phyloP scores from a whole-genome alignment of 2,888 invertebrate genomes.

The Drosophila paranaensis region DNA sequence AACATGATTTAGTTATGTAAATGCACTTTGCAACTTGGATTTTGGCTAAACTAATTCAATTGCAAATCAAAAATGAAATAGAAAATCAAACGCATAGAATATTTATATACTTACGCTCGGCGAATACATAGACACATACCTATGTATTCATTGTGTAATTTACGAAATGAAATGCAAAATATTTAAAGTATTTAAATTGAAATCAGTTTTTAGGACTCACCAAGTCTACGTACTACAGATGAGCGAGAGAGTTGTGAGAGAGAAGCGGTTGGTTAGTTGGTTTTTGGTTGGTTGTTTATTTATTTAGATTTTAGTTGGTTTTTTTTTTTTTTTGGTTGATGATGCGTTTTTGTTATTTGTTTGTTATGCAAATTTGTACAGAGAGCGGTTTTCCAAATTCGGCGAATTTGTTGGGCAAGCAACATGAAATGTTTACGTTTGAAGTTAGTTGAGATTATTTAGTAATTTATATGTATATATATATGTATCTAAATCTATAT shows the following conservation, averaged over 20 bases:
- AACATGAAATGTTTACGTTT: slow-evolving; percentile 73
- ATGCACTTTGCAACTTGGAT: slow-evolving; percentile 56
- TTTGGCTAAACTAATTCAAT: slow-evolving; percentile 54
- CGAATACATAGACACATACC: background rate
- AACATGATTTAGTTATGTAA: slow-evolving; percentile 50
- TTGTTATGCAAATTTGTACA: slow-evolving; percentile 75
- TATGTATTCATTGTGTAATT: slow-evolving; percentile 6
- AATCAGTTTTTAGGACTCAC: slow-evolving; percentile 60
- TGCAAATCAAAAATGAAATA: slow-evolving; percentile 31
- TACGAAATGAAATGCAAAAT: slow-evolving; percentile 7
- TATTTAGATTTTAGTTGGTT: slow-evolving; percentile 35
- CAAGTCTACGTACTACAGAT: slow-evolving; percentile 80
- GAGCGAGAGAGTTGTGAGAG: slow-evolving; percentile 59
- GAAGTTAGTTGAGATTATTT: slow-evolving; percentile 36
- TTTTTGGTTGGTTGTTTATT: slow-evolving; percentile 45
- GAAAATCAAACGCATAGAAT: slow-evolving; percentile 24
- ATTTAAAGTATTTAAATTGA: slow-evolving; percentile 21
- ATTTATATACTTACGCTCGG: slow-evolving; percentile 6
- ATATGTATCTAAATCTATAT: slow-evolving; percentile 3
- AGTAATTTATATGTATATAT: slow-evolving; percentile 23
- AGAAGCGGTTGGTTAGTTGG: slow-evolving; percentile 62
- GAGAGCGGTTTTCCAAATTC: slow-evolving; percentile 69
- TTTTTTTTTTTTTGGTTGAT: slow-evolving; percentile 40
- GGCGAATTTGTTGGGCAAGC: slow-evolving; percentile 77
- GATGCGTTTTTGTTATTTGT: slow-evolving; percentile 52